Base-by-base conservation (phyloP, 1,140 invertebrate genomes). In the Bilobella aurantiaca region DNA sequence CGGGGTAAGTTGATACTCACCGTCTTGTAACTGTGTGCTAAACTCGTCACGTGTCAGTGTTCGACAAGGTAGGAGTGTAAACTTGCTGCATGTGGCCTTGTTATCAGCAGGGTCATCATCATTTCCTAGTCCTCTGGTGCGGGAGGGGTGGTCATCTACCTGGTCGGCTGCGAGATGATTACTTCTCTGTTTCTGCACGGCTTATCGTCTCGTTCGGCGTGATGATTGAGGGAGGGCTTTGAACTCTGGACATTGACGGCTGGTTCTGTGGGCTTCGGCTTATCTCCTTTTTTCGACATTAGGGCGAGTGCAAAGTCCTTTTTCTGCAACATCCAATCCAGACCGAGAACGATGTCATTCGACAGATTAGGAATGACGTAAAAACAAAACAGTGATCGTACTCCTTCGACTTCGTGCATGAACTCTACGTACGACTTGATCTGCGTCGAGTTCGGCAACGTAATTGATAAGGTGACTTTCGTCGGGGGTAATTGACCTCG, bases 261-360 rank as follows among this genome's bases (percentile, higher is more conserved):
- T n/a, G 8, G 37, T 8, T 8, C 37, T n/a, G 37, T 12, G 8
- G 37, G n/a, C n/a, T 12, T 42, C n/a, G 8, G n/a, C 37, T n/a
- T 42, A 42, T 42, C 37, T 42, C 8, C 8, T 42, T 42, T 42
- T 37, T n/a, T n/a, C n/a, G 27, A 30, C 28, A 58, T 66, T 27
- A 74, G 69, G n/a, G 37, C 37, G n/a, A n/a, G n/a, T n/a, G n/a
- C n/a, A n/a, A 42, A 42, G n/a, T 12, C 37, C 37, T 42, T 42
- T 12, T 42, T 42, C 8, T 37, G 75, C 63, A 42, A 57, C 46
- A 34, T 81, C 77, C 23, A 76, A 73, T 63, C 71, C 49, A 16
- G 79, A 63, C 65, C 76, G 76, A 3, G 70, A 73, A 56, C 58
- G 57, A 65, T 76, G 37, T 12, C 37, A n/a, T 42, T n/a, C n/a